These are phyloP conservation scores for Onychomys leucogaster DNA, from an alignment of 2,797 vertebrate genomes.

Conservation along the genomic window DNA sequence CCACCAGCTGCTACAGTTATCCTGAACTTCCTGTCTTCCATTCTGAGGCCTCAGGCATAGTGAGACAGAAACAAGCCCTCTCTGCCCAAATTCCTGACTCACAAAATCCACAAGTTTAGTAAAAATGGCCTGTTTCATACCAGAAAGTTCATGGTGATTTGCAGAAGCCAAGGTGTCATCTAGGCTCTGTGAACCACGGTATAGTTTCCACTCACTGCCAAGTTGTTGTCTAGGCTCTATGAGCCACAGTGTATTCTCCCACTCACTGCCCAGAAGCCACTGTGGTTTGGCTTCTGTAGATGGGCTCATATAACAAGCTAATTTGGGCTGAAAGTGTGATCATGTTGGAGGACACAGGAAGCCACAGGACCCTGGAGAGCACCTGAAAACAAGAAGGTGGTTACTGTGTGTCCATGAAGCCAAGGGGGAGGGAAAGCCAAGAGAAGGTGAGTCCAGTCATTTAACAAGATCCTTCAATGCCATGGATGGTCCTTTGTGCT, in stretches of 20 bases:
- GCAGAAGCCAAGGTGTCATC: not conserved
- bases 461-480: not conserved
- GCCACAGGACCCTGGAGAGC: not conserved
- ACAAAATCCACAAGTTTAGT: not conserved
- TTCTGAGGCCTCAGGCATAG: not conserved
- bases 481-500: not conserved
- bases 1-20: not conserved
- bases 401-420: not conserved
- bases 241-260: not conserved
- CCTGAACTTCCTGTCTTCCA: not conserved
- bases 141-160: not conserved
- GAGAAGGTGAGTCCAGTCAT: not conserved
- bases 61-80: not conserved
- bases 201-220: not conserved
- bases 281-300: not conserved
- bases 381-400: not conserved
- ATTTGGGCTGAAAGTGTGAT: not conserved
- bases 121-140: constrained; percentile 6
- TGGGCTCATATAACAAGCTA: not conserved
- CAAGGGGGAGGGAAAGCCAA: not conserved
- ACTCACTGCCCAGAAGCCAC: not conserved
- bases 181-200: not conserved
- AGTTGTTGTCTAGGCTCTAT: not conserved
- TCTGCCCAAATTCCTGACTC: constrained; percentile 20
- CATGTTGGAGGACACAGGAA: not conserved